Percentiles rank a stretch among this genome's conserved stretches.
Conservation (phyloP, 2,797 vertebrate genomes). For the Lepus oiostolus region DNA sequence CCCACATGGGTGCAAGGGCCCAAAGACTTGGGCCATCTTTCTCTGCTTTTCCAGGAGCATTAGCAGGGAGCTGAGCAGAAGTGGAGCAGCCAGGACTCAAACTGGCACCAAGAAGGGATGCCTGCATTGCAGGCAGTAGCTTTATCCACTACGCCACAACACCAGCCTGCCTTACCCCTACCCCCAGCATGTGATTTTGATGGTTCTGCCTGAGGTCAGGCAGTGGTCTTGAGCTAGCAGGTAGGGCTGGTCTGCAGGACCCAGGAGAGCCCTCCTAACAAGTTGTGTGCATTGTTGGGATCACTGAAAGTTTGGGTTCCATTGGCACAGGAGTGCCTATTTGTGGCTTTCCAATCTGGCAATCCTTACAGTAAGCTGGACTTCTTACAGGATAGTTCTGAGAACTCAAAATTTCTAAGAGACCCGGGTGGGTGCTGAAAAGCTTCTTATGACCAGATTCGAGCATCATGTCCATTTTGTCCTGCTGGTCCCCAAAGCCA, state of each 20-base stretch:
- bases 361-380: neutral
- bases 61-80: too few species aligned
- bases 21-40: too few species aligned
- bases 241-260: neutral
- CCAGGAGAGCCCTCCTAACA: constrained; percentile 8
- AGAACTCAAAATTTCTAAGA: neutral
- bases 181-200: neutral
- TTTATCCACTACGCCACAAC: too few species aligned
- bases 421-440: neutral
- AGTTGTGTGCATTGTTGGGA: neutral
- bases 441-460: neutral
- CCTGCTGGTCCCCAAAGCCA: neutral
- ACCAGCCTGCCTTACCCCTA: too few species aligned
- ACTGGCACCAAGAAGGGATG: too few species aligned
- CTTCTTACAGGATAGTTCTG: neutral
- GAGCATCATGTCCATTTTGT: neutral
- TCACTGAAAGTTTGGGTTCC: neutral
- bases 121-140: too few species aligned
- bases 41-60: too few species aligned
- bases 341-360: neutral
- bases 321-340: neutral
- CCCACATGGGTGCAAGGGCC: too few species aligned
- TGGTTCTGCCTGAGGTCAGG: neutral
- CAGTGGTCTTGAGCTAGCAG: neutral
- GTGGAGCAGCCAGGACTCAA: too few species aligned